Percentiles rank a stretch among this genome's conserved stretches.
phyloP scores from a whole-genome alignment of 2,113 vertebrate species.

The Rhegmatorhina hoffmannsi region DNA sequence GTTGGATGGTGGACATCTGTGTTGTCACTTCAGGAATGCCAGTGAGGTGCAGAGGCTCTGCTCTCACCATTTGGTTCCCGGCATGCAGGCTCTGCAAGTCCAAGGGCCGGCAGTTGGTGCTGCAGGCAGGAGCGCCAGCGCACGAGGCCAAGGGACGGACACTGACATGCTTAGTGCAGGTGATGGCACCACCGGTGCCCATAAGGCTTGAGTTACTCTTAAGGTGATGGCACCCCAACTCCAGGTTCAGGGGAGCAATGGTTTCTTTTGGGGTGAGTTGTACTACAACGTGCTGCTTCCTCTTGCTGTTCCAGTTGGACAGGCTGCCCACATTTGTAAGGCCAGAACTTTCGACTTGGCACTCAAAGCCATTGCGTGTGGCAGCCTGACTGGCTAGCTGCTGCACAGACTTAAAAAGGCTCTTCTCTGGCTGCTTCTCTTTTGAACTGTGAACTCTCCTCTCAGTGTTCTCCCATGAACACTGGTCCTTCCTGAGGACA shows the following conservation, averaged over 20 bases:
- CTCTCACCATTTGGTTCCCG: neutral
- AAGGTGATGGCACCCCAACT: neutral
- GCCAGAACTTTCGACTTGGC: neutral
- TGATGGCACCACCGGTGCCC: neutral
- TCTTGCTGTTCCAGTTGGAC: neutral
- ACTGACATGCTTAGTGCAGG: neutral
- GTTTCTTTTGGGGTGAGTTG: neutral
- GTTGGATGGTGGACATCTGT: conserved; percentile 82
- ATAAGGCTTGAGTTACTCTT: neutral
- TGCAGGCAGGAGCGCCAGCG: neutral
- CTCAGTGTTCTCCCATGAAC: neutral
- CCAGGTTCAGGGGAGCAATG: neutral
- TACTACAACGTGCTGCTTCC: neutral
- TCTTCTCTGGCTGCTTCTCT: conserved; percentile 18
- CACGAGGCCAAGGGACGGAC: conserved; percentile 18
- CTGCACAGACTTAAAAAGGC: conserved; percentile 63
- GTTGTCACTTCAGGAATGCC: conserved; percentile 76
- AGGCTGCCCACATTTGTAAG: neutral
- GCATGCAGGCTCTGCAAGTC: neutral
- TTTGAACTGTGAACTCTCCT: neutral
- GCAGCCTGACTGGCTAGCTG: conserved; percentile 26
- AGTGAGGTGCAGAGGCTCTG: neutral
- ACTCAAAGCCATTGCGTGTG: neutral
- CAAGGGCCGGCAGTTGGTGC: neutral
- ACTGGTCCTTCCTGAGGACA: neutral